phyloP scores from a whole-genome alignment of 2,113 vertebrate genomes.

The Martes martes region DNA sequence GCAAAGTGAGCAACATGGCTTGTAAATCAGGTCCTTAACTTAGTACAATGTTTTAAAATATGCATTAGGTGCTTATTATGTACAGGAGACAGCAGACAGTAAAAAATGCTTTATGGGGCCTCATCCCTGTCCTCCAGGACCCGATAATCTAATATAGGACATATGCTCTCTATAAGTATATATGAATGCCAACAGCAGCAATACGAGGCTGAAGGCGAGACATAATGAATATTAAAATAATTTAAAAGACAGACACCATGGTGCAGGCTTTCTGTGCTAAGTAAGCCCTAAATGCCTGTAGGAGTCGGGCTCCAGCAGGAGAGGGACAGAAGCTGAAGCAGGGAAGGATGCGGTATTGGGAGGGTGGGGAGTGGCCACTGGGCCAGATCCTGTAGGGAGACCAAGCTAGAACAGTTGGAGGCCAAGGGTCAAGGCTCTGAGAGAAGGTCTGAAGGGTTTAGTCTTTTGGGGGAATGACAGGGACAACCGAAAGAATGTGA shows the following conservation, averaged over 20 bases:
- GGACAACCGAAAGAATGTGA: background rate
- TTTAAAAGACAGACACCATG: background rate
- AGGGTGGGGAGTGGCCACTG: background rate
- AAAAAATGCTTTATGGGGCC: slow-evolving; percentile 6
- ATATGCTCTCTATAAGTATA: background rate
- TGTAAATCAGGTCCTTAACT: slow-evolving; percentile 8
- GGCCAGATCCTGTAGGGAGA: background rate
- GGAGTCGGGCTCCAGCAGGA: background rate
- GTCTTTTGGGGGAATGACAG: background rate
- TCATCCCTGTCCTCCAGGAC: background rate
- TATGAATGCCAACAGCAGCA: background rate
- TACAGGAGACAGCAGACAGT: background rate
- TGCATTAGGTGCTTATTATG: background rate
- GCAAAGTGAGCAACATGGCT: background rate
- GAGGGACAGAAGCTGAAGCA: background rate
- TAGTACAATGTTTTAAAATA: background rate
- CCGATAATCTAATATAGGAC: slow-evolving; percentile 8
- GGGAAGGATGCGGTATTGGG: background rate
- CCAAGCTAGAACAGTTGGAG: too few relatives aligned
- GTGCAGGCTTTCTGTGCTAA: background rate
- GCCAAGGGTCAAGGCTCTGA: background rate
- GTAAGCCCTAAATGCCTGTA: background rate
- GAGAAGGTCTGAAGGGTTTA: background rate
- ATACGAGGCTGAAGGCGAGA: background rate
- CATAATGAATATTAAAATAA: slow-evolving; percentile 23